Base-by-base conservation (phyloP, 2,888 invertebrate species). In the Metellina segmentata region DNA sequence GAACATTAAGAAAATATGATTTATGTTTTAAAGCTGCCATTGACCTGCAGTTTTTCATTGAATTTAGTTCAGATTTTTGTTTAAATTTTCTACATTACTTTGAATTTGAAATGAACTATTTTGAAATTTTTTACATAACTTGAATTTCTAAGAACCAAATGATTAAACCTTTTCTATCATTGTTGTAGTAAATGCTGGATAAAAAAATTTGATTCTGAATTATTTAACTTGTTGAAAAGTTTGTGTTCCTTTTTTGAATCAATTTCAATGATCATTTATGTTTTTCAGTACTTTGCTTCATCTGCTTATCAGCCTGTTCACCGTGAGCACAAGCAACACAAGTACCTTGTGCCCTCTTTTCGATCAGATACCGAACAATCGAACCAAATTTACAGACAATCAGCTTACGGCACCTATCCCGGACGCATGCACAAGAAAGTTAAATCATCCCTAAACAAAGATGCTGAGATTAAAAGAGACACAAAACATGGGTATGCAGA, bases 251-350 rank as follows among this genome's bases (percentile, higher is more conserved):
- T 34, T 34, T 34, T 34, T 34, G 34, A 34, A 34, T 34, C 4
- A 34, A 1, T 34, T 2, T 34, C 34, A 34, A 34, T 34, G 34
- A 34, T 34, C 1, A 34, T 34, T 91, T 85, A 6, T 61, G 89
- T 95, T 95, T 19, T 48, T 0, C 95, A 98, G 98, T 98, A 97
- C 95, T 98, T 98, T 95, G 97, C 98, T 94, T 97, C 97, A 95
- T 97, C 98, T 93, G 98, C 98, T 48, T 97, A 98, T 95, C 97
- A 98, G 95, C 98, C 98, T 77, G 97, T 97, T 95, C 97, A 97
- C 93, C 98, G 97, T 96, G 94, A 96, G 96, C 90, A 81, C 53
- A 89, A 92, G n/a, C 85, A 90, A 51, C 85, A 86, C 34, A 91
- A 91, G 51, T 91, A 91, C 70, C 86, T 82, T 69, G 69, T 81